These are phyloP conservation scores for Enoplolaimus lenunculus DNA, from an alignment of 2,888 invertebrate genomes.

Conservation along the genomic window DNA sequence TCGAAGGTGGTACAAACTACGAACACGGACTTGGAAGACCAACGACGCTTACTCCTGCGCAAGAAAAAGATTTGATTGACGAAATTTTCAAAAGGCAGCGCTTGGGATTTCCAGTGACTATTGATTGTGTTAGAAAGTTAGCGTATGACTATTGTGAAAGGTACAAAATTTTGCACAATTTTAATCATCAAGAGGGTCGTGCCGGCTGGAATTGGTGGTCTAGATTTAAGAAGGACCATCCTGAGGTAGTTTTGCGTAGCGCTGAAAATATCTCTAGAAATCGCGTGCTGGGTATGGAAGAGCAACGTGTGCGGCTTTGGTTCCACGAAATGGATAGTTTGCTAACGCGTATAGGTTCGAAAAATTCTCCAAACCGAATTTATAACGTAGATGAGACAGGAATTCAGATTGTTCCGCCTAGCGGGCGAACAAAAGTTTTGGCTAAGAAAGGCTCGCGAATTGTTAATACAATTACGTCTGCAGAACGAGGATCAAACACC, in stretches of 20 bases:
- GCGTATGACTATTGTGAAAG: slow-evolving; percentile 1
- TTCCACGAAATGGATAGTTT: background rate
- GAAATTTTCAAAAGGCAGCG: background rate
- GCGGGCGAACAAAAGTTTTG: background rate
- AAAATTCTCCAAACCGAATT: background rate
- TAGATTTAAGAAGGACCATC: background rate
- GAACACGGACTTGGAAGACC: background rate
- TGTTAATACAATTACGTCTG: background rate
- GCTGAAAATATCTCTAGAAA: background rate
- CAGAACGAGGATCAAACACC: slow-evolving; percentile 13
- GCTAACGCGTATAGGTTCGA: background rate
- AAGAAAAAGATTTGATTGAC: background rate
- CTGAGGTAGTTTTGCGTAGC: background rate
- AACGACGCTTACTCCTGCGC: background rate
- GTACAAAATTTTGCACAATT: background rate
- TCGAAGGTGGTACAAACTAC: background rate
- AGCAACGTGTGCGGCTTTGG: background rate
- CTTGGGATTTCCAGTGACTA: slow-evolving; percentile 5
- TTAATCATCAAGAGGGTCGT: background rate
- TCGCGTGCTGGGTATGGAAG: slow-evolving; percentile 12
- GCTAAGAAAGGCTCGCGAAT: background rate
- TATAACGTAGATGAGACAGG: slow-evolving; percentile 1
- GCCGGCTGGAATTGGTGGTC: slow-evolving; percentile 12
- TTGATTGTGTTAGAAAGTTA: background rate
- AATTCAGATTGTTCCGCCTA: background rate